These are phyloP conservation scores for Apomyelois bistriatella DNA, from an alignment of 2,888 invertebrate species.

Conservation along the genomic window DNA sequence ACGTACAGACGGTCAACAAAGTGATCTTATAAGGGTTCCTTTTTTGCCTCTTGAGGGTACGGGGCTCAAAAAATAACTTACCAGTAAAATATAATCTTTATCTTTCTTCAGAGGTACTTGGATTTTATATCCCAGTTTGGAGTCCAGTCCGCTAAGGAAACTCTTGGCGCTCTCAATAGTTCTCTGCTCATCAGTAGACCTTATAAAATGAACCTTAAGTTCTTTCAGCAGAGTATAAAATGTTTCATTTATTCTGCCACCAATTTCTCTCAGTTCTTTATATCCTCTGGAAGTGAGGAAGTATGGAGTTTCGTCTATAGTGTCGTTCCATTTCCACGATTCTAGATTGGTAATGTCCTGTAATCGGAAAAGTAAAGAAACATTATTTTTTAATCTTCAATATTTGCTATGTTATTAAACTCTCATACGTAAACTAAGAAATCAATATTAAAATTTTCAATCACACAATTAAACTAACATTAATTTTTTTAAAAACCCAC, in stretches of 20 bases:
- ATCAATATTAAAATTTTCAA: too few relatives aligned
- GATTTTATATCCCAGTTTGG: conserved; percentile 5
- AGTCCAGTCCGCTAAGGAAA: conserved; percentile 15
- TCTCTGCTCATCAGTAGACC: conserved; percentile 62
- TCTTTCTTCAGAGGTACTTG: conserved; percentile 9
- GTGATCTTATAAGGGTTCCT: too few relatives aligned
- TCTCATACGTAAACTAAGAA: too few relatives aligned
- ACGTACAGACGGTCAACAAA: too few relatives aligned
- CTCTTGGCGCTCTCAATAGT: conserved; percentile 76
- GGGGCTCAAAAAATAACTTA: conserved; percentile 9
- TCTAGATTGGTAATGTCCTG: conserved; percentile 20
- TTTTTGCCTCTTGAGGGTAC: too few relatives aligned
- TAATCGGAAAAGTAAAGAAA: too few relatives aligned
- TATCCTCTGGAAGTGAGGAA: conserved; percentile 14
- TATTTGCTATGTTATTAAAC: too few relatives aligned
- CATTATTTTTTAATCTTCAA: too few relatives aligned
- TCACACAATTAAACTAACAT: too few relatives aligned
- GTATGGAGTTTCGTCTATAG: not conserved
- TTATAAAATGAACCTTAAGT: conserved; percentile 13
- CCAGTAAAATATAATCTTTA: conserved; percentile 14
- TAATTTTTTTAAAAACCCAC: too few relatives aligned
- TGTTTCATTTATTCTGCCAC: conserved; percentile 15
- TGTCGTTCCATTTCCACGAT: conserved; percentile 14
- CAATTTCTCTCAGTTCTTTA: conserved; percentile 15
- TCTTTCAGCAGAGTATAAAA: conserved; percentile 13